Evolutionary conservation across 2,888 invertebrate species (phyloP).

Genomic region (Adelognathus sp.): DNA sequence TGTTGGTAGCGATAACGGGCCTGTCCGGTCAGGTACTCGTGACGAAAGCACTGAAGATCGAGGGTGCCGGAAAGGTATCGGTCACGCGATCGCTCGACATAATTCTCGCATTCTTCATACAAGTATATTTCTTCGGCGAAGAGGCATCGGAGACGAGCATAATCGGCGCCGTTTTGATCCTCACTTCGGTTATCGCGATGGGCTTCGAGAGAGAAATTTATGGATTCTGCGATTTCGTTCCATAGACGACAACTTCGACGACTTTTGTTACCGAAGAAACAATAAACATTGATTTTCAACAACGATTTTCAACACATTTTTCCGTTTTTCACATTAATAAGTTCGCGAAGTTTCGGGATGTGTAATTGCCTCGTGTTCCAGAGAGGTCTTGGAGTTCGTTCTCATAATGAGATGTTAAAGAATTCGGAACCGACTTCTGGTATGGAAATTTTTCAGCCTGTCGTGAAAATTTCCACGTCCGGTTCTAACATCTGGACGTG

Average conservation of each 20-base stretch:
- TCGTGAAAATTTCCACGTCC: no score
- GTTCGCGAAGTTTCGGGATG: no score
- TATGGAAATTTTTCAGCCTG: no score
- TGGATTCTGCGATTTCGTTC: slow-evolving; percentile 77
- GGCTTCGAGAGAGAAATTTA: slow-evolving; percentile 80
- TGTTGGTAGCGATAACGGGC: slow-evolving; percentile 77
- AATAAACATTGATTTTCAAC: background rate
- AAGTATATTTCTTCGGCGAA: slow-evolving; percentile 80
- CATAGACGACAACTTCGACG: no score
- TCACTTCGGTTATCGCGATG: slow-evolving; percentile 80
- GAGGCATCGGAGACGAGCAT: slow-evolving; percentile 79
- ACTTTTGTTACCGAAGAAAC: background rate
- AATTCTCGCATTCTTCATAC: slow-evolving; percentile 80
- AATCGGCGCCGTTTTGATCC: slow-evolving; percentile 79
- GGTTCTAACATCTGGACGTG: no score
- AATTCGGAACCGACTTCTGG: no score
- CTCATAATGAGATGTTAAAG: no score
- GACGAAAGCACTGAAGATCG: slow-evolving; percentile 80
- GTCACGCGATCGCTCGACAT: slow-evolving; percentile 82
- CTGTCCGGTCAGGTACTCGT: slow-evolving; percentile 80
- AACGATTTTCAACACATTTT: no score
- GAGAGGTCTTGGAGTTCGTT: no score
- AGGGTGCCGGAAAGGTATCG: slow-evolving; percentile 81
- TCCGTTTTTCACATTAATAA: no score
- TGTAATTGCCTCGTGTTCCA: no score